Conservation (phyloP, 2,113 vertebrate species). For the Isichthys henryi region DNA sequence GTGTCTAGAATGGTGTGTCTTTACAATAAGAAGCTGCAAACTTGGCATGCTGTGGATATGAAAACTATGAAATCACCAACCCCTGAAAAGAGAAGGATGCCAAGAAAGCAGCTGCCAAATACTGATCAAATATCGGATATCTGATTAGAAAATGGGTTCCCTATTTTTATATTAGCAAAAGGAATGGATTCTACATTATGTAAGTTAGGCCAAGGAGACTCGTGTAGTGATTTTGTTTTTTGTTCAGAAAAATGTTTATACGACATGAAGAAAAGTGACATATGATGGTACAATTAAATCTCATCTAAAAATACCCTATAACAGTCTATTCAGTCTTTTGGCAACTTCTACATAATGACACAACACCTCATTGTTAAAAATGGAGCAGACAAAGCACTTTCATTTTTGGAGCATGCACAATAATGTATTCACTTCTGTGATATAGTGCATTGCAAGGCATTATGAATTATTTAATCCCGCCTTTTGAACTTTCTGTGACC, state of each 20-base stretch:
- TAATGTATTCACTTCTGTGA: not conserved
- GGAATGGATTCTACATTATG: not conserved
- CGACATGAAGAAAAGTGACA: not conserved
- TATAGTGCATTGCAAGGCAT: not conserved
- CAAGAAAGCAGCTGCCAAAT: not conserved
- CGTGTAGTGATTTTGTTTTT: not conserved
- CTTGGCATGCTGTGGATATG: not conserved
- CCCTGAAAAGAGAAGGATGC: slow-evolving; percentile 14
- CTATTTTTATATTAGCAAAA: too few relatives aligned
- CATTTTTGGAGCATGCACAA: not conserved
- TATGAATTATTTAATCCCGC: not conserved
- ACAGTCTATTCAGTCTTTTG: not conserved
- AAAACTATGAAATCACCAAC: slow-evolving; percentile 9
- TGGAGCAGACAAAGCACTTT: not conserved
- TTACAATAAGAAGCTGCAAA: not conserved
- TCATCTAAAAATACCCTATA: not conserved
- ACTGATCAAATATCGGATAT: not conserved
- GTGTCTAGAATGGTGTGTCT: not conserved
- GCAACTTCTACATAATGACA: not conserved
- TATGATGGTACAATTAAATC: not conserved
- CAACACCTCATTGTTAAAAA: not conserved
- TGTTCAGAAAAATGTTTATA: not conserved
- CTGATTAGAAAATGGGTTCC: not conserved
- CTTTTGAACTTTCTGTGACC: not conserved
- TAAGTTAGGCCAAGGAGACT: not conserved